Conservation (phyloP, 2,888 invertebrate species). For the Cosmopolites sordidus region DNA sequence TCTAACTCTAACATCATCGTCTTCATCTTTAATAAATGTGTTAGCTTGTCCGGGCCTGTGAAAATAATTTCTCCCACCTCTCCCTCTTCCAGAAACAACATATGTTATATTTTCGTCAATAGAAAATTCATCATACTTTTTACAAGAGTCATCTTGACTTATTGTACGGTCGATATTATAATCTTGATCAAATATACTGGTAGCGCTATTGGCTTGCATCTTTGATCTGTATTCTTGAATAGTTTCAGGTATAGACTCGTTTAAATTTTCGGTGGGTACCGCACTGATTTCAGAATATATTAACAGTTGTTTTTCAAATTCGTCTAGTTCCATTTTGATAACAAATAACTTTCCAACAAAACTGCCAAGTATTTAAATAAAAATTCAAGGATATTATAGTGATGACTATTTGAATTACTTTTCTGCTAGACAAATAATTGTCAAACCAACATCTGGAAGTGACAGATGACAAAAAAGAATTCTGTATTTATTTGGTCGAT, state of each 20-base stretch:
- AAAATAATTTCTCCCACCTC: conserved; percentile 18
- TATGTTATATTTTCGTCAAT: conserved; percentile 6
- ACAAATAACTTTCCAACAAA: not conserved
- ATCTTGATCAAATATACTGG: conserved; percentile 18
- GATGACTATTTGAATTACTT: no score
- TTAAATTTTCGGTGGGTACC: not conserved
- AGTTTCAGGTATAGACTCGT: conserved; percentile 11
- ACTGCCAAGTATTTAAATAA: no score
- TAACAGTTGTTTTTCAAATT: conserved; percentile 16
- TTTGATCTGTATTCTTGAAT: conserved; percentile 17
- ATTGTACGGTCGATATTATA: not conserved
- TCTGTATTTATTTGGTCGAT: no score
- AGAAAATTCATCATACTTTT: not conserved
- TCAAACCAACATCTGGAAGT: no score
- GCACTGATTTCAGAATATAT: conserved; percentile 21
- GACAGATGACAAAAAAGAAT: no score
- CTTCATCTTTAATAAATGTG: no score
- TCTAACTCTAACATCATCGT: conserved; percentile 6
- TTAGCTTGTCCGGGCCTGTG: conserved; percentile 7
- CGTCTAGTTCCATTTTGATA: conserved; percentile 9
- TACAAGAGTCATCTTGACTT: not conserved
- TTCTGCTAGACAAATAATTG: no score
- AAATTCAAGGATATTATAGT: no score
- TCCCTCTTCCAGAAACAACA: conserved; percentile 22
- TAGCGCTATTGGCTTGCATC: conserved; percentile 13